A percentile compares a stretch with the other conserved stretches of the same genome.
Conservation (phyloP, 2,888 invertebrate species). For the Trypoxylon attenuatum region DNA sequence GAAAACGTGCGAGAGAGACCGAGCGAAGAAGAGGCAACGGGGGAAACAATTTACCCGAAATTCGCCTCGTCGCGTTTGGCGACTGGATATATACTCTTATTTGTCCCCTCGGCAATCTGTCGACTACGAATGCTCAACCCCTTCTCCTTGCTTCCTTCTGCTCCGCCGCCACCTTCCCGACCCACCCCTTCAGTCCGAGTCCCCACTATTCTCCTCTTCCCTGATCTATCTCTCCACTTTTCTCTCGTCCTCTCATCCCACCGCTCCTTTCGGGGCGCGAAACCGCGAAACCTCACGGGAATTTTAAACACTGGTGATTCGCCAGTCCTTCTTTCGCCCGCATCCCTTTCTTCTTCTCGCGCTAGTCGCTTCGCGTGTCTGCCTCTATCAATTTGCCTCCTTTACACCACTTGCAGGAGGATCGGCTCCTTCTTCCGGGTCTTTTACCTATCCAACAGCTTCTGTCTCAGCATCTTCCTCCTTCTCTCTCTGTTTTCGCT, state of each 20-base stretch:
- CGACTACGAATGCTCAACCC: conserved; percentile 63
- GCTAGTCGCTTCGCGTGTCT: conserved; percentile 1
- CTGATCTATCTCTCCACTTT: conserved; percentile 19
- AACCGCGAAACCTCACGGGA: conserved; percentile 64
- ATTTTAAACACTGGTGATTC: conserved; percentile 68
- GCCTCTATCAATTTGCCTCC: background rate
- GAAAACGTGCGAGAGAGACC: conserved; percentile 6
- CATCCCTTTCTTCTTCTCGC: conserved; percentile 6
- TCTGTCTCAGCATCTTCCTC: too few species aligned
- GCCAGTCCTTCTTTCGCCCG: conserved; percentile 46
- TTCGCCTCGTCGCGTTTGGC: conserved; percentile 68
- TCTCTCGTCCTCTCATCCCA: conserved; percentile 37
- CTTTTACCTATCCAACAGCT: background rate
- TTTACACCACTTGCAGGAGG: too few species aligned
- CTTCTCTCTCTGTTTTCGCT: too few species aligned
- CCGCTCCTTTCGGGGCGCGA: conserved; percentile 47
- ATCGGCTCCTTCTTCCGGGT: too few species aligned
- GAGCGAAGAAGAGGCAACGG: conserved; percentile 39
- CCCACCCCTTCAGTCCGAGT: conserved; percentile 43
- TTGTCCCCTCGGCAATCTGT: conserved; percentile 70
- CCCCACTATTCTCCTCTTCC: conserved; percentile 39
- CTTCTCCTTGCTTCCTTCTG: conserved; percentile 51
- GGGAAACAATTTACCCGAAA: conserved; percentile 71
- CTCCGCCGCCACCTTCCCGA: conserved; percentile 41
- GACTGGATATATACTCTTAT: conserved; percentile 69